A percentile compares a stretch with the other conserved stretches of the same genome.
Evolutionary conservation across 2,888 invertebrate genomes (phyloP).

Genomic region (Mechanitis messenoides): DNA sequence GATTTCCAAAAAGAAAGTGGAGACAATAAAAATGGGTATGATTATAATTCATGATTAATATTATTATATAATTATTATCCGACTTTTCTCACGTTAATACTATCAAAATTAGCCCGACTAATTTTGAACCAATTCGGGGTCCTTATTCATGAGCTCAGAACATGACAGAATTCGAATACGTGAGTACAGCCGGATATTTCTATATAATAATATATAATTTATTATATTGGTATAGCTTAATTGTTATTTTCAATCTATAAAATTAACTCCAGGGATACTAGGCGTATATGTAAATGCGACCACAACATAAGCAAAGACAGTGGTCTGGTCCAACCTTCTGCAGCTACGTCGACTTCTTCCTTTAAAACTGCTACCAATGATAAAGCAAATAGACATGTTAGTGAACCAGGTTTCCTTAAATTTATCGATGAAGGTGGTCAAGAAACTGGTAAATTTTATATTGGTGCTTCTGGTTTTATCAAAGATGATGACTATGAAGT

Average conservation of each 20-base stretch:
- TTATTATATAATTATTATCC: too few species aligned
- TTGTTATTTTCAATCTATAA: not conserved
- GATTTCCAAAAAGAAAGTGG: conserved; percentile 24
- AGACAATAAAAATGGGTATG: conserved; percentile 34
- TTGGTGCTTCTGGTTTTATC: conserved; percentile 58
- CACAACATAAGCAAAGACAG: conserved; percentile 25
- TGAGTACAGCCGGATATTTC: too few species aligned
- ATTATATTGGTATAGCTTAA: not conserved
- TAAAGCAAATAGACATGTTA: conserved; percentile 32
- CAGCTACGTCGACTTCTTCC: conserved; percentile 46
- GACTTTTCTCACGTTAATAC: too few species aligned
- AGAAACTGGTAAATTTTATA: conserved; percentile 59
- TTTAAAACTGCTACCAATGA: conserved; percentile 47
- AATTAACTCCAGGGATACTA: not conserved
- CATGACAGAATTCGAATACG: too few species aligned
- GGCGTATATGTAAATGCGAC: conserved; percentile 10
- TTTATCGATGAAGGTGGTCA: conserved; percentile 48
- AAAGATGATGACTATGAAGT: conserved; percentile 66
- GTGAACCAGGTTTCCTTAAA: conserved; percentile 50
- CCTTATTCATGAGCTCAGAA: too few species aligned
- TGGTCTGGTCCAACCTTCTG: conserved; percentile 33
- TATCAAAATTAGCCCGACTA: too few species aligned
- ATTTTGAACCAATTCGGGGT: too few species aligned
- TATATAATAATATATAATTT: too few species aligned
- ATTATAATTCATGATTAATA: conserved; percentile 6